Conservation (phyloP, 2,888 invertebrate genomes). For the Campaea margaritaria region DNA sequence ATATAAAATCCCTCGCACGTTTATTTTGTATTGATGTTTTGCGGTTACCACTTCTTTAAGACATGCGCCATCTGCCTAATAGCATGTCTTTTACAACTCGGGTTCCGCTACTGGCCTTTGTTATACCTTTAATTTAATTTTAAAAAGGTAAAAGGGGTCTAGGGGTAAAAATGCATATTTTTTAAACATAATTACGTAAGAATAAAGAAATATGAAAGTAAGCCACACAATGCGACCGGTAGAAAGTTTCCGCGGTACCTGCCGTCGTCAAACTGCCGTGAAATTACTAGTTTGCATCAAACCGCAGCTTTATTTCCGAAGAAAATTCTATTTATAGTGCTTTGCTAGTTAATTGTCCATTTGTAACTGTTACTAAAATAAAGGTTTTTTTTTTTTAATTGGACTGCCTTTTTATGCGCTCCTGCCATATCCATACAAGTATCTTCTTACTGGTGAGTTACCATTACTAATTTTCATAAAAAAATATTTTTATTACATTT, state of each 20-base stretch:
- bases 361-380: constrained; percentile 9
- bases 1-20: background rate
- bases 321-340: constrained; percentile 43
- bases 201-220: constrained; percentile 77
- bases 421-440: too few relatives aligned
- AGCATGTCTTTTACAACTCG: constrained; percentile 73
- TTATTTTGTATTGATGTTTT: constrained; percentile 33
- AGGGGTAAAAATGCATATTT: constrained; percentile 49
- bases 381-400: too few relatives aligned
- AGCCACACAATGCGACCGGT: constrained; percentile 66
- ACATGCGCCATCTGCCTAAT: constrained; percentile 79
- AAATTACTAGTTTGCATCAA: constrained; percentile 70
- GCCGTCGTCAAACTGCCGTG: constrained; percentile 67
- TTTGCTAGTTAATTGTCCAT: constrained; percentile 28
- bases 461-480: too few relatives aligned
- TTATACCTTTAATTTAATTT: constrained; percentile 44
- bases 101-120: constrained; percentile 61
- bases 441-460: too few relatives aligned
- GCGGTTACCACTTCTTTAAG: constrained; percentile 50
- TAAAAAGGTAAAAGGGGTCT: background rate
- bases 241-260: constrained; percentile 66
- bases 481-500: too few relatives aligned
- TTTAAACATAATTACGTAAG: constrained; percentile 72
- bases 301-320: constrained; percentile 65
- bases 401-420: too few relatives aligned